Percentiles rank a stretch among this genome's conserved stretches.
Conservation (phyloP, 1,140 invertebrate species). For the Lineus longissimus region DNA sequence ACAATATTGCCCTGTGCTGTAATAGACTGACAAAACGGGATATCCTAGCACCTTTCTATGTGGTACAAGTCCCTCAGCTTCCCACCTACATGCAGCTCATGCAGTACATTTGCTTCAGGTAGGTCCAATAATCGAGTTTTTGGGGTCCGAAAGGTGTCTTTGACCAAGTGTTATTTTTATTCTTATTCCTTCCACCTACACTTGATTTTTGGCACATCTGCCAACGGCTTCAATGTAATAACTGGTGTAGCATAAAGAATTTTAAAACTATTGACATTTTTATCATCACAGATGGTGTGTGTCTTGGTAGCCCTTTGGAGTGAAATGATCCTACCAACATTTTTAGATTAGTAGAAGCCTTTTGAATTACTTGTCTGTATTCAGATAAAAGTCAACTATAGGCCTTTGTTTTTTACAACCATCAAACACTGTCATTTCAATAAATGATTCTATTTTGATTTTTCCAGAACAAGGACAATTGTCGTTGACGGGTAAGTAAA, state of each 20-base stretch:
- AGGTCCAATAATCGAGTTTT: not conserved
- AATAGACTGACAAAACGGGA: conserved; percentile 24
- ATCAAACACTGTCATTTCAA: no score
- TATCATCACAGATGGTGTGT: not conserved
- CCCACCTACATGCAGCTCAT: conserved; percentile 39
- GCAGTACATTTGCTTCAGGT: conserved; percentile 46
- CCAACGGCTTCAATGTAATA: not conserved
- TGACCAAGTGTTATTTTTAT: not conserved
- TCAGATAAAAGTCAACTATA: no score
- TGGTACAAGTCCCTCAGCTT: conserved; percentile 26
- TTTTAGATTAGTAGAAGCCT: no score
- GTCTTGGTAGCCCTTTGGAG: no score
- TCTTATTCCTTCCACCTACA: not conserved
- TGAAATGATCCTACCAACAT: no score
- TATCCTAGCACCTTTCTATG: conserved; percentile 33
- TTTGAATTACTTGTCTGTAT: no score
- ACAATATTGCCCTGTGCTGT: conserved; percentile 42
- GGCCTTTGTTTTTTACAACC: no score
- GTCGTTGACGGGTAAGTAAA: no score
- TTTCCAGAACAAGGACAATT: no score
- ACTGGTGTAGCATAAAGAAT: not conserved
- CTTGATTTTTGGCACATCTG: not conserved
- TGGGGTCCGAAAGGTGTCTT: not conserved
- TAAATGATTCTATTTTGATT: no score
- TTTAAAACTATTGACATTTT: not conserved